Base-by-base conservation (phyloP, 2,888 invertebrate species). In the Drosophila quinaria region DNA sequence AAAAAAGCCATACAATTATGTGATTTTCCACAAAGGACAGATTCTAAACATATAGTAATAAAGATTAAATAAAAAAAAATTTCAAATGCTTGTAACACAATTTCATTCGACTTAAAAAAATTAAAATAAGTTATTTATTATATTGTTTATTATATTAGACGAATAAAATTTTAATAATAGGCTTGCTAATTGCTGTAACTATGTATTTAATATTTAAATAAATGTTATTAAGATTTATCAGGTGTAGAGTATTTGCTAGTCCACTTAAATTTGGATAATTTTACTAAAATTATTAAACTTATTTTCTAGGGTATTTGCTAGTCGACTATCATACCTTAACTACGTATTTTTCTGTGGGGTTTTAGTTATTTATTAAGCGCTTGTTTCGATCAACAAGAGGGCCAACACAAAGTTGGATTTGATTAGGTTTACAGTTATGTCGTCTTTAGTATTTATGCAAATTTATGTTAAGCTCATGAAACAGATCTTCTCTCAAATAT, bases 401-500 rank as follows among this genome's bases (percentile, higher is more conserved):
- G 56, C 71, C 47, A 64, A 46, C 29, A 63, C 63, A 73, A 60
- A 60, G 49, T 58, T 52, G 56, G 66, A 70, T 70, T 81, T 88
- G 80, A 88, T 85, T 79, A 68, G 79, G 71, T 77, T 85, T 84
- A 89, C 85, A 83, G 84, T 86, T 84, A 88, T 78, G 71, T 76
- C 51, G 86, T 44, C 80, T 78, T 71, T 75, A 74, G 52, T 77
- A 72, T 70, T 74, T 86, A 86, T 86, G 89, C 78, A 81, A 89
- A 86, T 86, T 72, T 81, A 87, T 85, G 80, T 73, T 73, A 87
- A 86, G 81, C 65, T 74, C 68, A 50, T 55, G 58, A 77, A 70
- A 63, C 68, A 67, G 61, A 70, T 65, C 63, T 70, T 25, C 6
- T 19, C 10, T 13, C 17, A 33, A 25, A 9, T 33, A 22, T 56